A percentile compares a stretch with the other conserved stretches of the same genome.
Evolutionary conservation across 2,113 vertebrate species (phyloP).

Genomic region (Notechis scutatus): DNA sequence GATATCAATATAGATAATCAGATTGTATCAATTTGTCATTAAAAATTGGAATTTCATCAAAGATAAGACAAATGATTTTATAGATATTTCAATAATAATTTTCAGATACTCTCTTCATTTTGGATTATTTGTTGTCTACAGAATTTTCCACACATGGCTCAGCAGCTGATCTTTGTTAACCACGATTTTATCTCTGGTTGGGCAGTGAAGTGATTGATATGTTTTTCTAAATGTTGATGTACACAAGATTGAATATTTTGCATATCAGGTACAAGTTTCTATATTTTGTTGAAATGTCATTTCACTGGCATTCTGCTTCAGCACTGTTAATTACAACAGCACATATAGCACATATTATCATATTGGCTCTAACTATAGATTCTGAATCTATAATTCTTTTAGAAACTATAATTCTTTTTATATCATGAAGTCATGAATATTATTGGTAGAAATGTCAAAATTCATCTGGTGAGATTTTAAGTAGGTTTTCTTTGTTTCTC

Average conservation of each 20-base stretch:
- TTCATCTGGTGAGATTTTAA: not conserved
- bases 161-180: not conserved
- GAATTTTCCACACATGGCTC: not conserved
- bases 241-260: not conserved
- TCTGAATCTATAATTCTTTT: not conserved
- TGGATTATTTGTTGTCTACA: not conserved
- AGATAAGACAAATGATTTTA: not conserved
- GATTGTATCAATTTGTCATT: not conserved
- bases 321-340: not conserved
- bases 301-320: not conserved
- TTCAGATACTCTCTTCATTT: not conserved
- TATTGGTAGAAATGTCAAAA: not conserved
- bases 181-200: not conserved
- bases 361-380: not conserved
- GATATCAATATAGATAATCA: not conserved
- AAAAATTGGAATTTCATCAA: not conserved
- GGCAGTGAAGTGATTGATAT: not conserved
- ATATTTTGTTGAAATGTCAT: not conserved
- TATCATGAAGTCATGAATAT: not conserved
- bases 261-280: not conserved
- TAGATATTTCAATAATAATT: not conserved
- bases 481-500: not conserved
- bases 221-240: not conserved
- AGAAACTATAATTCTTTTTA: not conserved
- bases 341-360: not conserved